Evolutionary conservation across 35 echinoderm and acorn worm genomes (phyloP), one percentile per base, ranked within the genome.

Genomic region (Holothuria glaberrima): DNA sequence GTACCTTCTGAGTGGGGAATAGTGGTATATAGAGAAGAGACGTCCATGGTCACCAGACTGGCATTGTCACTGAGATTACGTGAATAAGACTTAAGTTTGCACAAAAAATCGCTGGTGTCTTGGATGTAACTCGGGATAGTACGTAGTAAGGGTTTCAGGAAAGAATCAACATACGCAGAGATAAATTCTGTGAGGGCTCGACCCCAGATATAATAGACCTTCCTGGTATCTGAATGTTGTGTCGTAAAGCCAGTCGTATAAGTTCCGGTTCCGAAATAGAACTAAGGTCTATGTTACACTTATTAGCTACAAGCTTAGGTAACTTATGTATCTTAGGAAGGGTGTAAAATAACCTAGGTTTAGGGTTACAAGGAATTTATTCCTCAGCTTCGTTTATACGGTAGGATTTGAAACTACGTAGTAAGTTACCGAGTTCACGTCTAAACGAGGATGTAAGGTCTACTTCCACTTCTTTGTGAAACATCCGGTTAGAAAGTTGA

Each of bases 281-380:
- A 5, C 63, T 67, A 24, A 22, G 4, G 27, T 65, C 61, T 6
- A 65, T 65, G 17, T 65, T 65, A 16, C 61, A 65, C 17, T 65
- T 65, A 65, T 65, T 16, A 4, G 4, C 17, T 16, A 65, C 4
- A 4, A 82, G 78, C 26, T 82, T 82, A 38, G 78, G 78, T 48
- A 82, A 13, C 24, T 86, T 86, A 44, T 86, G 83, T 1, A 86
- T 14, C 41, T 86, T 86, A 24, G 83, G 83, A 5, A 86, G 83
- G 32, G 45, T 38, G 33, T 86, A 86, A 24, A 86, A 86, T n/a
- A 5, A 22, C 30, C 83, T 58, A 5, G 83, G 83, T 86, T 32
- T 86, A 10, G 83, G 83, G 45, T 5, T 44, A 86, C 1, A 1
- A 6, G 83, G 83, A 16, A 86, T 33, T 7, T 71, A 33, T 6